Base-by-base conservation (phyloP, 1,140 invertebrate species). In the Drosophila orena region DNA sequence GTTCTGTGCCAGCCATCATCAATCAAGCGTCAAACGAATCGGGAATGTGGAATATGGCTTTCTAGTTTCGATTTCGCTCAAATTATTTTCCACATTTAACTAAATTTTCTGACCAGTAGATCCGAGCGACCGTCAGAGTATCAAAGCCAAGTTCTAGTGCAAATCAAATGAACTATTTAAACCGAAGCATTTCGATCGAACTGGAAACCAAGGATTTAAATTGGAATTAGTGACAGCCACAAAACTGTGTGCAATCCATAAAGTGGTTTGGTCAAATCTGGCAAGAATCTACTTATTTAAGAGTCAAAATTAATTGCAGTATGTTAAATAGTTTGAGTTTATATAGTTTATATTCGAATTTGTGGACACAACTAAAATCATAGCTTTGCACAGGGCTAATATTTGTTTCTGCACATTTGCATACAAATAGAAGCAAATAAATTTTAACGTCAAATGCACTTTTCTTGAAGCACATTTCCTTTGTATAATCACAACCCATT, bases 31-130 rank as follows among this genome's bases (percentile, higher is more conserved):
- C 15, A n/a, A 58, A 7, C 30, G 12, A 37, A 15, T 49, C 47
- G 34, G 70, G 62, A 65, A 83, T 79, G 46, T 55, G 49, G 27
- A 56, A 75, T 79, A 83, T 83, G 62, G 75, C 53, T 76, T 83
- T 75, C 44, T 3, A 34, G 53, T 59, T 59, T 53, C 38, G 30
- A 73, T 59, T 81, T 66, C 47, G 47, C 42, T 52, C 3, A 56
- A 68, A 62, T 59, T 44, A 76, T 61, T 81, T 66, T 71, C 57
- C 40, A 46, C 53, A 17, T 57, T 60, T 43, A 53, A 3, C 44
- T 27, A n/a, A 20, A 14, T 17, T 12, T 27, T 5, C 12, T 7
- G 61, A 22, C 30, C 27, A 54, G 59, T 24, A 8, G 1, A 38
- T 8, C 24, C 43, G 59, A 10, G 34, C 42, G 27, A 17, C 20